Base-by-base conservation (phyloP, 2,797 vertebrate genomes). In the Ambastaia sidthimunki region DNA sequence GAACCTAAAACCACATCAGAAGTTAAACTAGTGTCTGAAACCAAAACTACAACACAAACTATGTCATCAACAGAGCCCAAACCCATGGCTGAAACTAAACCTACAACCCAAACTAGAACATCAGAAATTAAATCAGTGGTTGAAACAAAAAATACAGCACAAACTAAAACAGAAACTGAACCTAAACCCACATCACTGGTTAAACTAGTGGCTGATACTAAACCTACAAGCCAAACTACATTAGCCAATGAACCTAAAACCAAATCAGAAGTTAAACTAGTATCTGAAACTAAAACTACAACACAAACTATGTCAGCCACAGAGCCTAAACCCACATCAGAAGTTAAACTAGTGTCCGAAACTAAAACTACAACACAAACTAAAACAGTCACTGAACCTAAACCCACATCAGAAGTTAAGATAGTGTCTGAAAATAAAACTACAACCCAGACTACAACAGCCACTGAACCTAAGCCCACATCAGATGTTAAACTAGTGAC, bases 101-200 rank as follows among this genome's bases (percentile, higher is more conserved):
- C 34, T 13, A 31, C 0, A n/a, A n/a, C 34, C n/a, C 28, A 37
- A 67, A 9, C 37, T 41, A 41, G 6, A 41, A 21, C 34, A 11
- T 3, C 10, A 21, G 57, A 59, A 59, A 37, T 21, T 3, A 80
- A 52, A 52, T 1, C 66, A 41, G 37, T 41, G 37, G 7, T 7
- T 41, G 37, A 41, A 41, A 7, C 55, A 3, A 71, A 62, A 62
- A 10, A 25, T 15, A 21, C 28, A 13, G 10, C 74, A 44, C 50
- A 59, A 60, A 47, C 54, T 60, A 60, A 59, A 47, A 15, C 12
- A 60, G 15, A 18, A 71, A 9, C 76, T 34, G 66, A 60, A 34
- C 0, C 15, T 62, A 76, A 3, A 13, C 7, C 48, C 6, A 2
- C 41, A 50, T 10, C 47, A 4, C 41, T 37, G 28, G 11, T 25